Conservation (phyloP, 2,113 vertebrate species). For the Saimiri boliviensis region DNA sequence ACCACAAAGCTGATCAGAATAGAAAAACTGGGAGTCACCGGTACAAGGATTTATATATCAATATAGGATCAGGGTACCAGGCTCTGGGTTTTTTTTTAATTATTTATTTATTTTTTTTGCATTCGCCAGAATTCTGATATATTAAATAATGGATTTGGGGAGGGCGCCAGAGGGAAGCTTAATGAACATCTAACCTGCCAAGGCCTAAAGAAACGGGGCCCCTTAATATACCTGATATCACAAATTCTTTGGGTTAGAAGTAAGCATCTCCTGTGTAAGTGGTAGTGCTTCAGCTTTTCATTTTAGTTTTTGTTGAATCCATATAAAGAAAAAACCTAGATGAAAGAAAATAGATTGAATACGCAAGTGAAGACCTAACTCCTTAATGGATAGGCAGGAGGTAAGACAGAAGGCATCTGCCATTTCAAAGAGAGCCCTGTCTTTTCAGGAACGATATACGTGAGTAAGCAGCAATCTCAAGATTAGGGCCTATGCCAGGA, state of each 20-base stretch:
- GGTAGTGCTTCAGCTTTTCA: not conserved
- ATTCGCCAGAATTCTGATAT: not conserved
- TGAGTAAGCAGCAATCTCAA: not conserved
- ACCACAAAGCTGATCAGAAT: not conserved
- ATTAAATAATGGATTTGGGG: not conserved
- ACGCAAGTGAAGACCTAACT: not conserved
- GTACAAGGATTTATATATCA: not conserved
- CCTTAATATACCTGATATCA: not conserved
- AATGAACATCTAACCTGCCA: not conserved
- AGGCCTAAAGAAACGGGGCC: not conserved
- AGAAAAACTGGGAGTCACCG: not conserved
- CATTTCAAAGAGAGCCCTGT: not conserved
- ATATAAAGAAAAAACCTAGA: not conserved
- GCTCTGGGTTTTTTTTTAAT: not conserved
- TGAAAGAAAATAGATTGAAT: not conserved
- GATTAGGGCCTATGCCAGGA: not conserved
- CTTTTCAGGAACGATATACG: not conserved
- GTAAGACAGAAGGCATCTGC: not conserved
- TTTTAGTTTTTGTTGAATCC: not conserved
- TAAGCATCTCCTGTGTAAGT: not conserved
- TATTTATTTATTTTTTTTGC: not conserved
- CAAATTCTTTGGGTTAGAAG: not conserved
- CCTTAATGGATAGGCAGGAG: not conserved
- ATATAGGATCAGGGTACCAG: not conserved
- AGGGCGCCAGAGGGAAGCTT: not conserved